Evolutionary conservation across 2,797 vertebrate genomes (phyloP), one percentile per base, ranked within the genome.

Genomic region (Glyptemys insculpta): DNA sequence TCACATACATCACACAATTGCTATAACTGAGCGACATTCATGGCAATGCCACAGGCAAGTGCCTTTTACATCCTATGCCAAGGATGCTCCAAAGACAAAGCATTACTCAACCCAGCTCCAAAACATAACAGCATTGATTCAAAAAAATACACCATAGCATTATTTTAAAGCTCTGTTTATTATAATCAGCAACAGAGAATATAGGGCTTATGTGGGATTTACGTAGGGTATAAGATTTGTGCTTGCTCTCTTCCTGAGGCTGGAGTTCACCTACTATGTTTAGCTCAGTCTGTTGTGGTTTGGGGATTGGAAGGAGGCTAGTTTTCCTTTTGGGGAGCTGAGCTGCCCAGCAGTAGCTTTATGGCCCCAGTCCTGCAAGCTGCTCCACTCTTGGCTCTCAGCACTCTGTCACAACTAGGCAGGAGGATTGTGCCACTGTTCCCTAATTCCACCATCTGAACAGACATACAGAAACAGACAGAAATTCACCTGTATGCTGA

Each of bases 101-200:
- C 44, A 78, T 78, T 49, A 49, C 74, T 91, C 44, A 74, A 91
- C 76, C 0, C 0, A 10, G n/a, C 76, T 91, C 83, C 76, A 83
- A 91, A 95, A 95, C 68, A 50, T 85, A 29, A 65, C 83, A 83
- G 94, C 79, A 92, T 91, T 25, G 86, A 90, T 31, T 79, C 87
- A 94, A 83, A 88, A 97, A 97, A 96, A 96, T 91, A 97, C 83
- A 89, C 93, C 47, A 47, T 85, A 94, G 93, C 88, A 89, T 86
- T 91, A 92, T 92, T 97, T 96, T 92, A 89, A 94, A 97, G 93
- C 93, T 85, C 89, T 93, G 83, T 88, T 97, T 86, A 83, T 95
- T 72, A 95, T 74, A 90, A 93, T 91, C 81, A 92, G 81, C 49
- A 94, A 83, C 49, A 44, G 93, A 83, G 2, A 1, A 81, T 49